Evolutionary conservation across 2,888 invertebrate species (phyloP), one percentile per base, ranked within the genome.

Genomic region (Cephus sareptanus): DNA sequence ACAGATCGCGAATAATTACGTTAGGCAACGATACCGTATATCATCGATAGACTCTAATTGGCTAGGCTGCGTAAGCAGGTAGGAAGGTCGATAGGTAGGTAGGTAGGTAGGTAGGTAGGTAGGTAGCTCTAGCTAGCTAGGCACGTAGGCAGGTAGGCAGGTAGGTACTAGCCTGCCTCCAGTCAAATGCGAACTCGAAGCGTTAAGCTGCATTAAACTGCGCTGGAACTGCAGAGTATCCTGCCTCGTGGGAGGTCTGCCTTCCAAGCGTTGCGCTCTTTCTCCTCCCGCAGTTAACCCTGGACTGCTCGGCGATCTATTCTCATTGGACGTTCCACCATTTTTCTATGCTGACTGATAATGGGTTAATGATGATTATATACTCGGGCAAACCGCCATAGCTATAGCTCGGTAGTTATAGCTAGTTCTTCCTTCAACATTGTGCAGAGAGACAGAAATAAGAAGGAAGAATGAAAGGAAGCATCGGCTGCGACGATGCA

Each of bases 281-380:
- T 75, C 75, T 77, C 82, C 81, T 80, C 78, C 79, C 79, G 82
- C 79, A 78, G 81, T 85, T 86, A 87, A 86, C 87, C 85, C 87
- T 85, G 83, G 40, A 81, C 83, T 83, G 75, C 82, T 82, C 84
- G 75, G 68, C 77, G 87, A 79, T 81, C 68, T 75, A 75, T 84
- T 83, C 81, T 83, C 81, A 87, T 87, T 88, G 87, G 87, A 81
- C 81, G 80, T 79, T 80, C 88, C 87, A 84, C 87, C 86, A 87
- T 88, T 87, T 86, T 87, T 86, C 84, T 80, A 69, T 77, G 83
- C 84, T 86, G 85, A 85, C 87, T 88, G 87, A 87, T 88, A 88
- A 88, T 88, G 84, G 85, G 86, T 88, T 88, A 88, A 88, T 87
- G 85, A 87, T 88, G 86, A 88, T 88, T 88, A 88, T 83, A 84